These are phyloP conservation scores for Lobophora halterata DNA, from an alignment of 2,888 invertebrate species.

Conservation along the genomic window DNA sequence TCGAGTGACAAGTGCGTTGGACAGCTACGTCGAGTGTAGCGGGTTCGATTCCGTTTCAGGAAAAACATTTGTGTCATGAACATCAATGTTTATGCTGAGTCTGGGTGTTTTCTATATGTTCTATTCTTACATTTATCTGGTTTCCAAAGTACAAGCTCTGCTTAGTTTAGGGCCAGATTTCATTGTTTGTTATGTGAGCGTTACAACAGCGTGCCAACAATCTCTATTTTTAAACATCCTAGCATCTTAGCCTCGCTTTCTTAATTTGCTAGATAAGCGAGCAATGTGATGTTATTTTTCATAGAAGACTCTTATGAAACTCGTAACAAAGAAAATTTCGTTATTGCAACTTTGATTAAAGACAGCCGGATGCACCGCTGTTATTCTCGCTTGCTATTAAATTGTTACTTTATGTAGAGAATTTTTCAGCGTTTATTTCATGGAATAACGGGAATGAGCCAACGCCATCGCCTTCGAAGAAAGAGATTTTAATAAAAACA, in stretches of 20 bases:
- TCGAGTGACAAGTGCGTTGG: no score
- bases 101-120: no score
- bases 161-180: no score
- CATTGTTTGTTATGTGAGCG: no score
- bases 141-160: no score
- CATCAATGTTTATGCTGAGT: no score
- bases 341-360: slow-evolving; percentile 60
- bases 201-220: no score
- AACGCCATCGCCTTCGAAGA: slow-evolving; percentile 10
- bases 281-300: slow-evolving; percentile 36
- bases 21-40: no score
- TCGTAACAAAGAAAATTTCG: slow-evolving; percentile 38
- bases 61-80: no score
- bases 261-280: slow-evolving; percentile 14
- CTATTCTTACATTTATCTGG: no score
- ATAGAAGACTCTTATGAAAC: slow-evolving; percentile 52
- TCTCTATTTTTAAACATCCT: no score
- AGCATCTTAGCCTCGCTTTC: background rate
- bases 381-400: slow-evolving; percentile 43
- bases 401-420: slow-evolving; percentile 31
- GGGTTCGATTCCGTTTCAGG: no score
- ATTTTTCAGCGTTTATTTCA: slow-evolving; percentile 19
- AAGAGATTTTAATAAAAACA: slow-evolving; percentile 1
- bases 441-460: slow-evolving; percentile 5
- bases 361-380: slow-evolving; percentile 34